Evolutionary conservation across 2,797 vertebrate genomes (phyloP), one percentile per base, ranked within the genome.

Genomic region (Ptychadena robeensis): DNA sequence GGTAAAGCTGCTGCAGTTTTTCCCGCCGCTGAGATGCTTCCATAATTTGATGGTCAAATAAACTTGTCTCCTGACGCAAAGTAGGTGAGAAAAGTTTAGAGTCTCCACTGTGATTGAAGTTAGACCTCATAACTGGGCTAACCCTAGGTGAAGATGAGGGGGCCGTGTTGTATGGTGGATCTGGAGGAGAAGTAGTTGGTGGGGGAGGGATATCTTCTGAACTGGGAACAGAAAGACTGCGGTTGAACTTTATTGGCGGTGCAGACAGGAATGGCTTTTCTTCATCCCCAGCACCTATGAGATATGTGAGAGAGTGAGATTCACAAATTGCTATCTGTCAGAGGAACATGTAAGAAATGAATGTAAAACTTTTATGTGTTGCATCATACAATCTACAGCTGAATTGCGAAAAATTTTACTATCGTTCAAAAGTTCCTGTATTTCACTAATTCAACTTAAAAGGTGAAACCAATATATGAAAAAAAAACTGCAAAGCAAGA

Each of bases 131-230:
- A 0, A 87, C 90, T 67, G 88, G 85, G 0, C 85, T 86, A 48
- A 61, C 83, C 2, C 82, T 82, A 5, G 86, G 76, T 37, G 66
- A 74, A 1, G 89, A 86, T 18, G 91, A 83, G 7, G 95, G 90
- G 8, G 94, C 93, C 0, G 95, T 95, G 86, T 95, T 96, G 88
- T 96, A 98, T 0, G 96, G 96, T 22, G 96, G 96, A n/a, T 97
- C 96, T 0, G 96, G 96, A 0, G 96, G 96, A 22, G 96, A 96
- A 1, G 96, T 96, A 59, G 96, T 97, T n/a, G 96, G 96, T 15
- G 96, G 96, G 0, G 96, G 96, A 6, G 96, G 96, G 85, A 98
- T 97, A 71, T 98, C 96, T 32, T 98, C 96, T 0, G 96, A 96
- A 7, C 96, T 96, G 0, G 96, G 96, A 79, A 98, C 96, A 0